Evolutionary conservation across 2,797 vertebrate genomes (phyloP), one percentile per base, ranked within the genome.

Genomic region (Girardinus metallicus): DNA sequence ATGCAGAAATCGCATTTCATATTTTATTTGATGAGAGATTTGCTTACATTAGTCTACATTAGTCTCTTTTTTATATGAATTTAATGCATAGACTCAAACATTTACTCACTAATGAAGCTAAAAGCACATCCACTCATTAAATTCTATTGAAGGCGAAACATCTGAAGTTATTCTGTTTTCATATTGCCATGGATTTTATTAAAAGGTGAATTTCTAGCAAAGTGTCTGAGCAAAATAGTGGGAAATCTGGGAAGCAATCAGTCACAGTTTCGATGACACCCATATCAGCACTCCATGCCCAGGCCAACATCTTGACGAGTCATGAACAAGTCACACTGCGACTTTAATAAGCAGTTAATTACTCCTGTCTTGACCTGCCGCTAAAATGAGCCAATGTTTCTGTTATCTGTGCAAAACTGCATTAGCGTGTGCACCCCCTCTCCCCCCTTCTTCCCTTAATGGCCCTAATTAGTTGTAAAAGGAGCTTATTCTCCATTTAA

Each of bases 391-490:
- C 87, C 80, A 11, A 43, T 89, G 91, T 91, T 89, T 92, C 91
- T 83, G 88, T 94, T 95, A 95, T 96, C 94, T 91, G 87, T 84
- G 85, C 85, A 89, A 87, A 92, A 95, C 89, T 70, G 91, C 89
- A 95, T 95, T 94, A 96, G 93, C 82, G 80, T 87, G 89, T 85
- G 90, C 85, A 31, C 29, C 57, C 93, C 3, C 26, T 53, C 9
- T 53, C 51, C 23, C 23, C 23, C 51, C 23, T 53, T 23, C 9
- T 26, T 89, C 86, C 68, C 92, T 88, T 94, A 95, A 95, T 92
- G 91, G 91, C 91, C 94, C 95, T 95, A 96, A 96, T 95, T 95
- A 95, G 91, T 94, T 80, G 90, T 93, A 94, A 95, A 95, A 80
- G 71, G 83, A 92, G 88, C 89, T 86, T 86, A 93, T 94, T 90